phyloP scores from a whole-genome alignment of 2,797 vertebrate genomes.

The Crocidura indochinensis region DNA sequence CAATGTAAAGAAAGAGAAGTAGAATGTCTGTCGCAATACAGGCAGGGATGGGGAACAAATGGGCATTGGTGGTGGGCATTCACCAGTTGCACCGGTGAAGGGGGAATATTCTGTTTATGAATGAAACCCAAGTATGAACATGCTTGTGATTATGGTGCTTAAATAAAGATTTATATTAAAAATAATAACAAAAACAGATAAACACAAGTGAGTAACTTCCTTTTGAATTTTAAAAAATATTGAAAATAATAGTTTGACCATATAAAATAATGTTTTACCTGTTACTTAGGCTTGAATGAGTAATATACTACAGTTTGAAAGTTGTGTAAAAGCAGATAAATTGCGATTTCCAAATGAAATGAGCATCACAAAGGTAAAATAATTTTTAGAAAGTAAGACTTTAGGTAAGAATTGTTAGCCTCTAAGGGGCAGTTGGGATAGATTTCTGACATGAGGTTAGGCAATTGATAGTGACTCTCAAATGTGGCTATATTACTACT shows the following conservation, averaged over 20 bases:
- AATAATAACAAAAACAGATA: not conserved
- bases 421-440: not conserved
- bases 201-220: not conserved
- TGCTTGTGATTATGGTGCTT: too few relatives aligned
- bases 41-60: too few relatives aligned
- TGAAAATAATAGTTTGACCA: not conserved
- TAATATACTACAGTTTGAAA: not conserved
- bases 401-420: not conserved
- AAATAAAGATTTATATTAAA: too few relatives aligned
- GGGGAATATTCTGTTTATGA: too few relatives aligned
- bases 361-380: slow-evolving; percentile 9
- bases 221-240: slow-evolving; percentile 24
- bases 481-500: not conserved
- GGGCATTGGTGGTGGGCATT: too few relatives aligned
- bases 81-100: too few relatives aligned
- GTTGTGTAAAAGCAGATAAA: not conserved
- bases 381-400: not conserved
- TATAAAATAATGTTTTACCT: slow-evolving; percentile 3
- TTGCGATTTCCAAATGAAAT: slow-evolving; percentile 19
- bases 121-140: too few relatives aligned
- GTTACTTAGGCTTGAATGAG: not conserved
- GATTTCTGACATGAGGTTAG: not conserved
- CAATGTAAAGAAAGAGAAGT: too few relatives aligned
- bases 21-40: too few relatives aligned
- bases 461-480: not conserved